Evolutionary conservation across 2,888 invertebrate species (phyloP).

Genomic region (Heterodera filipjevi): DNA sequence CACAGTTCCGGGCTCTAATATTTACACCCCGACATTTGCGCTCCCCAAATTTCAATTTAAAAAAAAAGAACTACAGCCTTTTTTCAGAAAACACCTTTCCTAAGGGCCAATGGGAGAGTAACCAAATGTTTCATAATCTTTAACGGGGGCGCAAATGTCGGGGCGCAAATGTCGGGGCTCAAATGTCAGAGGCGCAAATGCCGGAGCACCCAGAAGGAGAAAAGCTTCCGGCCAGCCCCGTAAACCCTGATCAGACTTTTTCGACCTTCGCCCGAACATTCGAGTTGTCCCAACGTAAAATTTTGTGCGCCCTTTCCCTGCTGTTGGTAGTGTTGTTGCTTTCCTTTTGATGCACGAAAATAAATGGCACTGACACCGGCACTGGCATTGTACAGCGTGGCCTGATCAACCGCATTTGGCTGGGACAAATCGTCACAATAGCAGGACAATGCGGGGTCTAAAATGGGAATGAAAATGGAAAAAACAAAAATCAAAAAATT

Average conservation of each 20-base stretch:
- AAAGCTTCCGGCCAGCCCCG: background rate
- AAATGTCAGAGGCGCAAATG: no score
- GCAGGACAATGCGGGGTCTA: conserved; percentile 43
- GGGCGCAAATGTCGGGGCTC: no score
- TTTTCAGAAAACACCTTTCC: no score
- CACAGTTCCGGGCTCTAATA: no score
- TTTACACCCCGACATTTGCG: no score
- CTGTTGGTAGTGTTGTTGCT: conserved; percentile 11
- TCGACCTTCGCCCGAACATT: conserved; percentile 51
- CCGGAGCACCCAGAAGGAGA: background rate
- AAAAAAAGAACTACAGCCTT: no score
- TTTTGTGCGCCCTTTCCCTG: conserved; percentile 44
- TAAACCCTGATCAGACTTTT: background rate
- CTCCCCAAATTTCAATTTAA: no score
- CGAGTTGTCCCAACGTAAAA: conserved; percentile 49
- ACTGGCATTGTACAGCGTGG: conserved; percentile 42
- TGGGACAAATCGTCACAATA: conserved; percentile 47
- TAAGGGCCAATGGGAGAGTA: no score
- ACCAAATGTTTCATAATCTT: no score
- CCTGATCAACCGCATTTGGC: conserved; percentile 44
- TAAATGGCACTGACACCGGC: conserved; percentile 50
- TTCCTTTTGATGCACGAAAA: background rate
- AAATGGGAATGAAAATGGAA: background rate
- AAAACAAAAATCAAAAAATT: no score
- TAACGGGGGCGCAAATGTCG: no score